Evolutionary conservation across 2,797 vertebrate genomes (phyloP), one percentile per base, ranked within the genome.

Genomic region (Eulemur albifrons): DNA sequence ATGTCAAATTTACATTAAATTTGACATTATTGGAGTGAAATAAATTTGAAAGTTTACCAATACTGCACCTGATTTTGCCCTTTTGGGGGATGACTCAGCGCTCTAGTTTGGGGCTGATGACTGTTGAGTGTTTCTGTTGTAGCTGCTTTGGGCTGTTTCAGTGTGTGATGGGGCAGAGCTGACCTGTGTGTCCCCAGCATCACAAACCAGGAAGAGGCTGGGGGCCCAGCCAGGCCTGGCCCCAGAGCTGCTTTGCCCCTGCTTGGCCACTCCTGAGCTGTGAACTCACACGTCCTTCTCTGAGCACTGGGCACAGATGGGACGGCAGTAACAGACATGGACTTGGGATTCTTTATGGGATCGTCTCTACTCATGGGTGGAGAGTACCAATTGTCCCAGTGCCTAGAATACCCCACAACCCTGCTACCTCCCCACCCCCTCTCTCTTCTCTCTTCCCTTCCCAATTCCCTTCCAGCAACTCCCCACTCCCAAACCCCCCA

Each of bases 401-500:
- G 35, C 50, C 57, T 40, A 40, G 13, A 70, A 57, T 57, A 40
- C 43, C 15, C n/a, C 30, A 38, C 30, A 11, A 43, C 7, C 15
- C 73, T 50, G 18, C 23, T 25, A 8, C 54, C 54, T 57, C 23
- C 72, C 15, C 43, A 35, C 23, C 12, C 9, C 11, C 0, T 30
- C 7, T 4, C 7, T 30, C 7, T 5, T 5, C 14, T 38, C 25
- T 10, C 25, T 73, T 52, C 54, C 45, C 11, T 38, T 50, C 23
- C 63, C 15, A n/a, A 45, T 7, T 87, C n/a, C 38, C 12, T 38
- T n/a, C 12, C 52, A n/a, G 12, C 5, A 21, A 4, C 50, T 2
- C 13, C 6, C 14, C 10, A 1, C 10, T 1, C 50, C 50, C 17
- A 18, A 5, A 7, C 50, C 1, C 1, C 50, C 21, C 8, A 1